A percentile compares a stretch with the other conserved stretches of the same genome.
These are phyloP conservation scores for Muscicapa comitata DNA, from an alignment of 2,797 vertebrate species.

Conservation along the genomic window DNA sequence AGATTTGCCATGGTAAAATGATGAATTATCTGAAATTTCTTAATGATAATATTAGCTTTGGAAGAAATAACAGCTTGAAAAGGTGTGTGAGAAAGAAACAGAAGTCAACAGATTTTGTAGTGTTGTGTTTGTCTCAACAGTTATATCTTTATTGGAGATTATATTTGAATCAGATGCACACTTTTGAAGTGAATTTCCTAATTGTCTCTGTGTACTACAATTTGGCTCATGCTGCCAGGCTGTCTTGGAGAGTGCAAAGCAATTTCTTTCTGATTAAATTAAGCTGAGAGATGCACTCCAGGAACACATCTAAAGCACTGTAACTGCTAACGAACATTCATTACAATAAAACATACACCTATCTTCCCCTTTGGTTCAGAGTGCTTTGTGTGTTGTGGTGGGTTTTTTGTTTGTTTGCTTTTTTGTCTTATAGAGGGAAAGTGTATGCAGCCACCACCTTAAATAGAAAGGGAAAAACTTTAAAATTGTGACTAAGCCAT, in stretches of 20 bases:
- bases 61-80: neutral
- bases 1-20: neutral
- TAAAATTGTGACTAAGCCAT: neutral
- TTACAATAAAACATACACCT: neutral
- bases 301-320: neutral
- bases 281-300: neutral
- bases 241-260: neutral
- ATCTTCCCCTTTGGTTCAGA: neutral
- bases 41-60: neutral
- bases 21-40: neutral
- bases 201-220: neutral
- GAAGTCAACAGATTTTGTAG: neutral
- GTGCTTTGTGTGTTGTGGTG: neutral
- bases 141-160: neutral
- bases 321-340: neutral
- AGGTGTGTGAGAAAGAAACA: neutral
- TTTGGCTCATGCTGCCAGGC: neutral
- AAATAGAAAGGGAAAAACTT: neutral
- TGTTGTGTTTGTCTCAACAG: neutral
- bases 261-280: neutral
- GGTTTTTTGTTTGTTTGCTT: fast-evolving
- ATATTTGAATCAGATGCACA: neutral
- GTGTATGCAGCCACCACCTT: neutral
- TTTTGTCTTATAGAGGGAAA: neutral
- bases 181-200: neutral